These are phyloP conservation scores for Chloroceryle aenea DNA, from an alignment of 2,113 vertebrate species.

Conservation along the genomic window DNA sequence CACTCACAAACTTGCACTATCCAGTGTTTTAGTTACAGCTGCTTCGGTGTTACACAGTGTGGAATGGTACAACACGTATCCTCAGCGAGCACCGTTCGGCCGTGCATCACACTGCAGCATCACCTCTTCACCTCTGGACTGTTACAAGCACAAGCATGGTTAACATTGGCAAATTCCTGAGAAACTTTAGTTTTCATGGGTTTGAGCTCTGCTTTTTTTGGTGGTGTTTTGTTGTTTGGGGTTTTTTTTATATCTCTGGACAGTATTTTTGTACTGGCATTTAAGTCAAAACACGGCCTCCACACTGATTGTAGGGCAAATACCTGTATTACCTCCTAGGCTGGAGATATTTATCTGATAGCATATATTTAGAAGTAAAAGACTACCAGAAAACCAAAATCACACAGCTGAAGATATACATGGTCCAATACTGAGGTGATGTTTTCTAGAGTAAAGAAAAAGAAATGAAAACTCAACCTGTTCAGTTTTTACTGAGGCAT, in stretches of 20 bases:
- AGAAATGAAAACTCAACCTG: neutral
- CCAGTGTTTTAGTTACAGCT: neutral
- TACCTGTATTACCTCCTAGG: neutral
- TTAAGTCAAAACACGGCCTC: neutral
- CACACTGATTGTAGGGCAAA: neutral
- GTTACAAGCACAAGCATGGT: neutral
- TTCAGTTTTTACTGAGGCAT: neutral
- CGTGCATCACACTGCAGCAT: neutral
- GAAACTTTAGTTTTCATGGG: neutral
- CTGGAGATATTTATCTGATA: neutral
- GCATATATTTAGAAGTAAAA: neutral
- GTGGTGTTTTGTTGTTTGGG: neutral
- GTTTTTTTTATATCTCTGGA: neutral
- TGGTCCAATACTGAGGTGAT: neutral
- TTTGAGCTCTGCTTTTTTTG: neutral
- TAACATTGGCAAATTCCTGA: neutral
- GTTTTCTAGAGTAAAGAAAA: neutral
- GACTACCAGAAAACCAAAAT: neutral
- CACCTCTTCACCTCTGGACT: neutral
- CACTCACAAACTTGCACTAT: neutral
- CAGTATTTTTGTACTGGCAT: neutral
- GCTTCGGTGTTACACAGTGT: neutral
- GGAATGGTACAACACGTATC: neutral
- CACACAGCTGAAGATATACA: neutral
- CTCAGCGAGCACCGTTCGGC: neutral